A percentile compares a stretch with the other conserved stretches of the same genome.
phyloP scores from a whole-genome alignment of 92 coral and sea anemone species.

The Epizoanthus illoricatus region DNA sequence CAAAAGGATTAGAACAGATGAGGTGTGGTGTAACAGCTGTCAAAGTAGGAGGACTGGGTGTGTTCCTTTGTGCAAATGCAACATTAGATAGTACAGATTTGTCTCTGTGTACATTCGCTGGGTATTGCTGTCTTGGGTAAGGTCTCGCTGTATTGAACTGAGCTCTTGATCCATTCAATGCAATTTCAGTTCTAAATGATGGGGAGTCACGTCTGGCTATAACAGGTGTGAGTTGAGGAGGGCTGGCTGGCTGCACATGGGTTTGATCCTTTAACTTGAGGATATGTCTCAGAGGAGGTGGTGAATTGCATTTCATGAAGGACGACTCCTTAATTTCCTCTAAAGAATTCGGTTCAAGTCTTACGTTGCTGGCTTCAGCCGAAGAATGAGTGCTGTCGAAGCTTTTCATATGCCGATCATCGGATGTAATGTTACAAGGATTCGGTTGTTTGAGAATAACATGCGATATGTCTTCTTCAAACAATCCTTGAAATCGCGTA shows the following conservation, averaged over 20 bases:
- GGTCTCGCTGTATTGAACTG: not conserved
- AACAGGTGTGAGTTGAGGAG: conserved; percentile 37
- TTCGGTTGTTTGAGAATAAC: conserved; percentile 32
- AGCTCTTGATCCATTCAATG: not conserved
- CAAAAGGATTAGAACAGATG: conserved; percentile 5
- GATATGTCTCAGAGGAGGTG: conserved; percentile 27
- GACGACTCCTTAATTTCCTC: not conserved
- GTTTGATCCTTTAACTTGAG: conserved; percentile 9
- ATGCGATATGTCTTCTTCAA: conserved; percentile 34
- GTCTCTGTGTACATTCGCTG: not conserved
- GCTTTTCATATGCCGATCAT: not conserved
- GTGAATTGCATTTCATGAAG: not conserved
- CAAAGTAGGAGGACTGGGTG: conserved; percentile 26
- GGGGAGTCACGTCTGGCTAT: conserved; percentile 11
- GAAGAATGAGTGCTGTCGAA: not conserved
- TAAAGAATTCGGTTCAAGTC: not conserved
- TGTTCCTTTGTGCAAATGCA: not conserved
- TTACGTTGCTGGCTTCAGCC: not conserved
- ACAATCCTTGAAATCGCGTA: conserved; percentile 25
- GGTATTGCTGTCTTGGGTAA: not conserved
- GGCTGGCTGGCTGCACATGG: not conserved
- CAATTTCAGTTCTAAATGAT: not conserved
- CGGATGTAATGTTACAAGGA: not conserved
- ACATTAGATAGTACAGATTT: not conserved
- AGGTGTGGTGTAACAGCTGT: conserved; percentile 7